Conservation (phyloP, 1,140 invertebrate genomes). For the Mamestra configurata region DNA sequence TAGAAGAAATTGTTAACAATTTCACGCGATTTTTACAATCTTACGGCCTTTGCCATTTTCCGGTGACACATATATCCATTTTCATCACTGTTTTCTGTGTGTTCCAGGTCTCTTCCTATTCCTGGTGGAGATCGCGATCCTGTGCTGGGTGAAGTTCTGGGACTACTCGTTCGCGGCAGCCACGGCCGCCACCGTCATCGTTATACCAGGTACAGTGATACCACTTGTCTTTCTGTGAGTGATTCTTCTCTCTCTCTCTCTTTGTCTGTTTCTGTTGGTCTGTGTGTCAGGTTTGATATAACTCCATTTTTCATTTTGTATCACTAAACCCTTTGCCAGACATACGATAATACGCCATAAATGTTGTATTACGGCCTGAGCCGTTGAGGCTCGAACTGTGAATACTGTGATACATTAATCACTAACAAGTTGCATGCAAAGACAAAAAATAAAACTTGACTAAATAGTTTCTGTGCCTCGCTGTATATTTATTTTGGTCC, state of each 20-base stretch:
- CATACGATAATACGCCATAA: too few relatives aligned
- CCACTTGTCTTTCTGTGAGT: conserved; percentile 34
- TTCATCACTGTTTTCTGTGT: conserved; percentile 61
- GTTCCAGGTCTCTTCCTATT: conserved; percentile 91
- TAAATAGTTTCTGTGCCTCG: too few relatives aligned
- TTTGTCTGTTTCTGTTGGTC: background rate
- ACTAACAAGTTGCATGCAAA: too few relatives aligned
- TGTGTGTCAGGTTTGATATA: conserved; percentile 9
- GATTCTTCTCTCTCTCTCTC: background rate
- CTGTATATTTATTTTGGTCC: too few relatives aligned
- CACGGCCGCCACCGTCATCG: conserved; percentile 94
- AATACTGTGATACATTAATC: too few relatives aligned
- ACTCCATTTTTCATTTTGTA: background rate
- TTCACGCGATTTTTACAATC: too few relatives aligned
- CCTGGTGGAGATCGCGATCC: conserved; percentile 94
- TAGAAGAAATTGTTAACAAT: too few relatives aligned
- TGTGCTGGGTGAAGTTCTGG: conserved; percentile 97
- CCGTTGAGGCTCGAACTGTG: too few relatives aligned
- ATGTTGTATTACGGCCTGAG: too few relatives aligned
- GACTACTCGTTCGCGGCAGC: conserved; percentile 94
- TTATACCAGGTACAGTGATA: conserved; percentile 91
- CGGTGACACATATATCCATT: too few relatives aligned
- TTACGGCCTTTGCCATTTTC: too few relatives aligned
- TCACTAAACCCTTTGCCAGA: background rate
- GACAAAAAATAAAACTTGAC: too few relatives aligned